These are phyloP conservation scores for Pangasius djambal DNA, from an alignment of 2,797 vertebrate genomes.

Conservation along the genomic window DNA sequence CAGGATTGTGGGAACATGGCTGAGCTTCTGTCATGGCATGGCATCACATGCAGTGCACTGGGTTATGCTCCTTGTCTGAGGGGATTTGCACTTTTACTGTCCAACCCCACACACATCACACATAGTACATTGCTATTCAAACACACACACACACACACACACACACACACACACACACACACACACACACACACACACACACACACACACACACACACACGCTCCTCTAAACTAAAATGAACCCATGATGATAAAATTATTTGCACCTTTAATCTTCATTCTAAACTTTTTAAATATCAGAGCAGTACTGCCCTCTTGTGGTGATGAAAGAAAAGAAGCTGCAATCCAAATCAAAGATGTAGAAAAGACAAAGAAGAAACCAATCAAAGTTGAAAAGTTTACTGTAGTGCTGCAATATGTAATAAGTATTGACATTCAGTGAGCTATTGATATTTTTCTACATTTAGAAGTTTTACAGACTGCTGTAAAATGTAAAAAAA, in stretches of 20 bases:
- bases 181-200: background rate
- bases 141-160: background rate
- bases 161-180: background rate
- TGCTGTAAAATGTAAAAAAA: slow-evolving; percentile 66
- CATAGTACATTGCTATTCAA: background rate
- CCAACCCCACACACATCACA: background rate
- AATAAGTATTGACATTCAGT: slow-evolving; percentile 72
- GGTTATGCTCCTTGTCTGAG: slow-evolving; percentile 13
- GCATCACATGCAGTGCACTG: background rate
- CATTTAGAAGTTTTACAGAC: slow-evolving; percentile 67
- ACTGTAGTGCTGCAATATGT: slow-evolving; percentile 78
- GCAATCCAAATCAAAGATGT: background rate
- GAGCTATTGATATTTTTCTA: slow-evolving; percentile 58
- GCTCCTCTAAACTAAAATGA: background rate
- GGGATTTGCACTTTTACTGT: slow-evolving; percentile 21
- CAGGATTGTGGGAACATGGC: slow-evolving; percentile 3
- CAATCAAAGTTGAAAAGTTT: slow-evolving; percentile 74
- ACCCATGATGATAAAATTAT: background rate
- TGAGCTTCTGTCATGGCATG: slow-evolving; percentile 15
- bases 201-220: background rate
- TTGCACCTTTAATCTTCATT: background rate
- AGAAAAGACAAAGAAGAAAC: slow-evolving; percentile 39
- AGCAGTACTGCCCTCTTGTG: slow-evolving; percentile 62
- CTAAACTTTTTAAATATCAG: background rate
- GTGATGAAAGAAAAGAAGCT: background rate